Conservation (phyloP, 1,140 invertebrate species). For the Dendroctonus valens region DNA sequence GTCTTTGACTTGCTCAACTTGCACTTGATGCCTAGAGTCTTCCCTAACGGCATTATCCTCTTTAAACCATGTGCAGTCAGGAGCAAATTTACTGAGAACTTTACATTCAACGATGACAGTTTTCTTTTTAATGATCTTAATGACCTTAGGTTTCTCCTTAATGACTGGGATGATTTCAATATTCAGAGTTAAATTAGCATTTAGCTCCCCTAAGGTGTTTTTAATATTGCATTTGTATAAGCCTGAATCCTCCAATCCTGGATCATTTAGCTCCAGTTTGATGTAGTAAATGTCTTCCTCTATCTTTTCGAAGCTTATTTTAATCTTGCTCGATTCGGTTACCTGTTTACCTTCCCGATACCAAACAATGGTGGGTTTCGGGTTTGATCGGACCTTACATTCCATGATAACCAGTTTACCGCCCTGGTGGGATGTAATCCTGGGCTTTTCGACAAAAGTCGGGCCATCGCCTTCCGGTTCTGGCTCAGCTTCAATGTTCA, state of each 20-base stretch:
- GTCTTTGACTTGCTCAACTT: constrained; percentile 76
- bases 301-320: constrained; percentile 70
- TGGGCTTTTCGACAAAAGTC: constrained; percentile 97
- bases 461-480: constrained; percentile 92
- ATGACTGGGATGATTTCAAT: constrained; percentile 96
- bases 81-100: constrained; percentile 84
- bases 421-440: constrained; percentile 90
- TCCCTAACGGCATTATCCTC: constrained; percentile 76
- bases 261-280: constrained; percentile 87
- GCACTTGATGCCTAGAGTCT: constrained; percentile 69
- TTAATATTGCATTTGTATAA: constrained; percentile 98
- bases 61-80: constrained; percentile 87
- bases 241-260: constrained; percentile 91
- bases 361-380: constrained; percentile 94
- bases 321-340: constrained; percentile 77
- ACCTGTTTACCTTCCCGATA: constrained; percentile 77
- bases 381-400: constrained; percentile 90
- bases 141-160: constrained; percentile 86
- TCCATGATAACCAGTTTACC: constrained; percentile 98
- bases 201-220: constrained; percentile 92
- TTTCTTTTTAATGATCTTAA: constrained; percentile 85
- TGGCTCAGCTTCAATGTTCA: constrained; percentile 95
- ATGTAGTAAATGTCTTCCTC: constrained; percentile 86
- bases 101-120: constrained; percentile 88
- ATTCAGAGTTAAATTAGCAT: constrained; percentile 94